Base-by-base conservation (phyloP, 2,797 vertebrate genomes). In the Amazona finschi region DNA sequence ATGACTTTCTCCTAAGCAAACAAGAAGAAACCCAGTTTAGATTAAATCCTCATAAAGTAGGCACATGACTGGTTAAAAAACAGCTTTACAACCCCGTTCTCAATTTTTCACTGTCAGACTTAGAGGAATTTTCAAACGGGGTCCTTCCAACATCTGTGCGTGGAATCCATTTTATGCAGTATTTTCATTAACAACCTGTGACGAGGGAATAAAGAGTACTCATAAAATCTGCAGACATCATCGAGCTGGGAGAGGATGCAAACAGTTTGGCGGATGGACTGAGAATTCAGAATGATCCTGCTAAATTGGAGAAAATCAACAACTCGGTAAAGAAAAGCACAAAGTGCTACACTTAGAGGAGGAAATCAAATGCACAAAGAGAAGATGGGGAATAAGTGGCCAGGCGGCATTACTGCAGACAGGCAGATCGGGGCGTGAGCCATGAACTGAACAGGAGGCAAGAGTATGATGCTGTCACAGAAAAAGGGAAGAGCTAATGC, bases 181-280 rank as follows among this genome's bases (percentile, higher is more conserved):
- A 92, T 94, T 95, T 96, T 96, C 93, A 96, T 96, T 96, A 96
- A 95, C 93, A 95, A 95, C 94, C 93, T 96, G 90, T 96, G 96
- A 96, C 41, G 80, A 96, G 91, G 85, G 93, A 96, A 95, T 95
- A 95, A 95, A 95, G 93, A 92, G 93, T 94, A 90, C 90, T 96
- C 95, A 86, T 95, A 93, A 96, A 96, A 96, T 92, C 88, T 95
- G 95, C 95, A 95, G 95, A 95, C 90, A 95, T 93, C 96, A 96
- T 95, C 95, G 96, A 93, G 80, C 92, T 89, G 90, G 85, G 84
- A 96, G 92, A 95, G 77, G 96, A 95, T 95, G 95, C 95, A 96
- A 96, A 96, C 91, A 95, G 91, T 95, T 95, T 82, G 93, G 92
- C 2, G 95, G 90, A 96, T 91, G 92, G 93, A 91, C 93, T 94